These are phyloP conservation scores for Aepyceros melampus DNA, from an alignment of 2,113 vertebrate genomes.

Conservation along the genomic window DNA sequence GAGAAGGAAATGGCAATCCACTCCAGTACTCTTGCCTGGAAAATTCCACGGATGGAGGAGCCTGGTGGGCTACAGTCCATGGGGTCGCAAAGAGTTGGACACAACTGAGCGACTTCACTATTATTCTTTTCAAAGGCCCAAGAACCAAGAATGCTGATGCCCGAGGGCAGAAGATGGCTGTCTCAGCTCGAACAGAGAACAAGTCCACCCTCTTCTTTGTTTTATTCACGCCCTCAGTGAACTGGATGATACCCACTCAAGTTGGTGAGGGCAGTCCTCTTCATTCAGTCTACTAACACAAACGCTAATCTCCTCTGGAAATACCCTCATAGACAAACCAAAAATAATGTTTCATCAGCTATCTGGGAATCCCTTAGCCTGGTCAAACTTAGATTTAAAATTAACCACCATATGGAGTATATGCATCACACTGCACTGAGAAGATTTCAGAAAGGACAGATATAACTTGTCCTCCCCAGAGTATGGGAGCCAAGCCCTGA, in stretches of 20 bases:
- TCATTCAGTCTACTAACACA: not conserved
- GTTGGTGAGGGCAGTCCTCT: not conserved
- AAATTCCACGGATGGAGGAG: not conserved
- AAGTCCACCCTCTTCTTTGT: not conserved
- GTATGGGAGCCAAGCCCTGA: not conserved
- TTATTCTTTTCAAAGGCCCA: not conserved
- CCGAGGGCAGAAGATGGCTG: not conserved
- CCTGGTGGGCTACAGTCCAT: not conserved
- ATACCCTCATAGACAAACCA: not conserved
- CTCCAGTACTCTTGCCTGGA: not conserved
- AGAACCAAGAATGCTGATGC: not conserved
- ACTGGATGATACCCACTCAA: not conserved
- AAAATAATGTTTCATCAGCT: not conserved
- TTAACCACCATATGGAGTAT: not conserved
- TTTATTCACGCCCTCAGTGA: not conserved
- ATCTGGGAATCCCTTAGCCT: not conserved
- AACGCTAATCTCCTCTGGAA: not conserved
- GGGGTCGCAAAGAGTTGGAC: accelerated
- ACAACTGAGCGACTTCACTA: not conserved
- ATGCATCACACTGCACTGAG: not conserved
- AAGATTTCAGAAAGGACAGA: not conserved
- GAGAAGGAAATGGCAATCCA: not conserved
- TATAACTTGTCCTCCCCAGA: not conserved
- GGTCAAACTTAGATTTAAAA: not conserved
- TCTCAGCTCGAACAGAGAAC: not conserved